Evolutionary conservation across 1,140 invertebrate genomes (phyloP).

Genomic region (Latrodectus geometricus): DNA sequence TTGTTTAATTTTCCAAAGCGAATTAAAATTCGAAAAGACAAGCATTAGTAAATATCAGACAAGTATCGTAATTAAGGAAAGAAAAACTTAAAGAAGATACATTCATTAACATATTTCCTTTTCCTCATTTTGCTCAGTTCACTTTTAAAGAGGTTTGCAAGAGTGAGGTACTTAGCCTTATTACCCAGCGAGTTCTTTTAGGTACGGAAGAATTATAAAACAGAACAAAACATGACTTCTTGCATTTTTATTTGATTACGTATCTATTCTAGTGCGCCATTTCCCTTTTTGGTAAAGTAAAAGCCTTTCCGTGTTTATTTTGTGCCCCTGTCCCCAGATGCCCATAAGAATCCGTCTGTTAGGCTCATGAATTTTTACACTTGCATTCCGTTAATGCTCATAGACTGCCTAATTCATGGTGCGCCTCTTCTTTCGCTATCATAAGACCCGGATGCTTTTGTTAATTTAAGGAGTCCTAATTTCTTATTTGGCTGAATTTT

Average conservation of each 20-base stretch:
- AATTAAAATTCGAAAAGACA: too few relatives aligned
- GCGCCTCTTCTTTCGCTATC: not conserved
- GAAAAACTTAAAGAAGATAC: too few relatives aligned
- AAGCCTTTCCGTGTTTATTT: slow-evolving; percentile 55
- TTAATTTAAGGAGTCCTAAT: slow-evolving; percentile 52
- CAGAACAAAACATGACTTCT: too few relatives aligned
- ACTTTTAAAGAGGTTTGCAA: too few relatives aligned
- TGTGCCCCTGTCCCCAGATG: slow-evolving; percentile 15
- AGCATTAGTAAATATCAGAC: too few relatives aligned
- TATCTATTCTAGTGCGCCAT: not conserved
- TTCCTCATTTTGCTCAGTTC: too few relatives aligned
- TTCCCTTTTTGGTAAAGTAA: slow-evolving; percentile 22
- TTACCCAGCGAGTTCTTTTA: too few relatives aligned
- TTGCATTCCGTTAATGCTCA: slow-evolving; percentile 32
- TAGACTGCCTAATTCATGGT: slow-evolving; percentile 20
- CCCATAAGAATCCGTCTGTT: slow-evolving; percentile 28
- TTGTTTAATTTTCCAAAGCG: too few relatives aligned
- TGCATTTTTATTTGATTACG: not conserved
- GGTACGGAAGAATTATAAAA: too few relatives aligned
- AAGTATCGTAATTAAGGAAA: too few relatives aligned
- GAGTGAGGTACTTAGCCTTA: too few relatives aligned
- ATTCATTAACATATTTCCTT: too few relatives aligned
- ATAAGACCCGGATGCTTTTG: slow-evolving; percentile 3
- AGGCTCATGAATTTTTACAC: slow-evolving; percentile 53
- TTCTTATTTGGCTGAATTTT: slow-evolving; percentile 36